A percentile compares a stretch with the other conserved stretches of the same genome.
Conservation (phyloP, 2,113 vertebrate genomes). For the Pagrus major region DNA sequence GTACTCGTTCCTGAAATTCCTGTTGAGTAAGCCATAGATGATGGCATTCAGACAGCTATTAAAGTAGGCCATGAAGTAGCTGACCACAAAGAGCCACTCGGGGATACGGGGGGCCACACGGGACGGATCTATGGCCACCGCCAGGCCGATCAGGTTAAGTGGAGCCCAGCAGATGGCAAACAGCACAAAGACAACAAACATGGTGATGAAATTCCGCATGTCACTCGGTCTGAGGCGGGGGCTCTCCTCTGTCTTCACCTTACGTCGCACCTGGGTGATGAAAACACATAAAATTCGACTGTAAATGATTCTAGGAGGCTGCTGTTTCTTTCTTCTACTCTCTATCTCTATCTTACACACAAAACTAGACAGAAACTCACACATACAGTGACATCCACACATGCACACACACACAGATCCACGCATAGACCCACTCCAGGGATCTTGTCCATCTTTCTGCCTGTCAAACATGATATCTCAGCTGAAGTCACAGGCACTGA, state of each 20-base stretch:
- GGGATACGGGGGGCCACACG: conserved; percentile 89
- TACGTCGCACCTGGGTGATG: conserved; percentile 82
- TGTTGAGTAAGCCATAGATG: conserved; percentile 93
- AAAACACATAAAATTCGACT: conserved; percentile 11
- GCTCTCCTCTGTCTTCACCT: conserved; percentile 87
- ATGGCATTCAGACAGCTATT: conserved; percentile 96
- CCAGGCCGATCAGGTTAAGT: conserved; percentile 91
- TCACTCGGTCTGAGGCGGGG: conserved; percentile 85
- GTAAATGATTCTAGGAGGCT: not conserved
- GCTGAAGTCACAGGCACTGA: not conserved
- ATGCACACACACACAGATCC: not conserved
- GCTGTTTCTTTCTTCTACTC: not conserved
- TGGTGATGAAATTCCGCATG: conserved; percentile 91
- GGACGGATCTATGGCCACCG: conserved; percentile 88
- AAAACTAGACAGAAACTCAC: not conserved
- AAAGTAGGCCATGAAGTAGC: conserved; percentile 96
- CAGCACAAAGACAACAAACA: conserved; percentile 94
- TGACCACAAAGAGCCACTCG: conserved; percentile 91
- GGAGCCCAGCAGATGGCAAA: conserved; percentile 97
- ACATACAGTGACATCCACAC: not conserved
- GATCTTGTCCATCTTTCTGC: not conserved
- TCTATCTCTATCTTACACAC: not conserved
- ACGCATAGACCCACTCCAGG: not conserved
- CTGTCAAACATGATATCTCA: conserved; percentile 4
- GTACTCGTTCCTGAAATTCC: conserved; percentile 94